Evolutionary conservation across 2,113 vertebrate genomes (phyloP).

Genomic region (Ageneiosus marmoratus): DNA sequence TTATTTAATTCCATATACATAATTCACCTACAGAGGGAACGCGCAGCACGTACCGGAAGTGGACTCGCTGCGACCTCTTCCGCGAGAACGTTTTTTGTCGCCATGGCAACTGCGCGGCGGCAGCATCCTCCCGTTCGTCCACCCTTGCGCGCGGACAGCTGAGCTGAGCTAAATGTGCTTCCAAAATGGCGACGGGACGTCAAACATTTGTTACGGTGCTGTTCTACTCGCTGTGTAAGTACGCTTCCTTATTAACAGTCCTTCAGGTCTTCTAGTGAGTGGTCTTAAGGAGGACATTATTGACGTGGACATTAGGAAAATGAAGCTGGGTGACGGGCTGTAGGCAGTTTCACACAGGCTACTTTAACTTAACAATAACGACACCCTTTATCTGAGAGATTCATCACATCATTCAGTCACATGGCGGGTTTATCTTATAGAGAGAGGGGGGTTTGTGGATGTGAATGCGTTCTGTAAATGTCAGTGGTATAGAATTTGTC

Average conservation of each 20-base stretch:
- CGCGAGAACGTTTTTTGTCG: constrained; percentile 63
- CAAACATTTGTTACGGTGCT: constrained; percentile 60
- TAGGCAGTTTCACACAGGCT: background rate
- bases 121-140: constrained; percentile 68
- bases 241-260: background rate
- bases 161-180: constrained; percentile 57
- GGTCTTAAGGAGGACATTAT: background rate
- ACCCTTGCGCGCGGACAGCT: constrained; percentile 55
- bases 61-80: constrained; percentile 36
- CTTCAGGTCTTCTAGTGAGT: no score
- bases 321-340: background rate
- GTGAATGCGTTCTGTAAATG: background rate
- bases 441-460: no score
- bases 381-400: background rate
- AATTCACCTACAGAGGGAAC: background rate
- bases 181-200: constrained; percentile 75
- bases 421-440: background rate
- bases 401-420: background rate
- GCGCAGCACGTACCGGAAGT: background rate
- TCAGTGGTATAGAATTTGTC: background rate
- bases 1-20: no score
- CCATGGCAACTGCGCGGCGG: constrained; percentile 76
- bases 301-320: background rate
- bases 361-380: background rate
- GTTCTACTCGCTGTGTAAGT: constrained; percentile 67